These are phyloP conservation scores for Hystrix brachyura DNA, from an alignment of 2,113 vertebrate species.

Conservation along the genomic window DNA sequence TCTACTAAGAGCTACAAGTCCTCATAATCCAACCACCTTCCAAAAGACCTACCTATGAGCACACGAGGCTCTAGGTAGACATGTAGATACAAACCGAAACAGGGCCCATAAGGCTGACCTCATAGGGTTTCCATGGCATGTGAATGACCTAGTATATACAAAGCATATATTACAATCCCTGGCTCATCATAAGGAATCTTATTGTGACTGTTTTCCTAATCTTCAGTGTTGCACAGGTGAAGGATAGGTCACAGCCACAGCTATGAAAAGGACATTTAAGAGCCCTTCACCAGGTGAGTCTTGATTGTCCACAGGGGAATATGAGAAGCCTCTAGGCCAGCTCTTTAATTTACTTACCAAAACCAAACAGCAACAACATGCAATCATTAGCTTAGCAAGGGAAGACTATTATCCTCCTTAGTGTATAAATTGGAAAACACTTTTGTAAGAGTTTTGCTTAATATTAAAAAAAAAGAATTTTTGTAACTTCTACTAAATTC, in stretches of 20 bases:
- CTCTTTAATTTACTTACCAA: background rate
- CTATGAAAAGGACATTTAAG: background rate
- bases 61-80: background rate
- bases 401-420: background rate
- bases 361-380: background rate
- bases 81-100: background rate
- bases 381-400: background rate
- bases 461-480: slow-evolving; percentile 64
- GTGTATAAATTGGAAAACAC: background rate
- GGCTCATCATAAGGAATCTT: background rate
- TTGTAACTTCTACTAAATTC: slow-evolving; percentile 22
- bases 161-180: background rate
- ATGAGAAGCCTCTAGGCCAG: background rate
- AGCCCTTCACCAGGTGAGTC: background rate
- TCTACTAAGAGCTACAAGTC: no score
- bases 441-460: slow-evolving; percentile 42
- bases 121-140: background rate
- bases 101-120: background rate
- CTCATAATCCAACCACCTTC: no score
- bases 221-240: background rate
- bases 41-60: background rate
- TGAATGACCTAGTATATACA: background rate
- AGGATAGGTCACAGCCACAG: background rate
- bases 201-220: background rate
- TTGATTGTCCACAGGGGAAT: background rate